Evolutionary conservation across 2,888 invertebrate genomes (phyloP).

Genomic region (Timema cristinae): DNA sequence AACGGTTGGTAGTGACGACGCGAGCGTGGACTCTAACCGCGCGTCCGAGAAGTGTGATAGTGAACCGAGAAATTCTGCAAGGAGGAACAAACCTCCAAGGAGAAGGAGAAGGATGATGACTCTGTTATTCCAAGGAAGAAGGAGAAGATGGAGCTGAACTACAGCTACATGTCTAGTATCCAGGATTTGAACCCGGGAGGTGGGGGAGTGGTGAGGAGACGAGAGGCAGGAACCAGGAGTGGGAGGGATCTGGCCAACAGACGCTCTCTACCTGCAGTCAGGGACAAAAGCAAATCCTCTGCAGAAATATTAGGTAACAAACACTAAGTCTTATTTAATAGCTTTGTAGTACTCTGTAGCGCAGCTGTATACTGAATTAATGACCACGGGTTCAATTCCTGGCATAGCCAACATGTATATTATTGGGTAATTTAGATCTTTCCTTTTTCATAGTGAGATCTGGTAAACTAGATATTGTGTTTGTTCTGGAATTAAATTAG

Average conservation of each 20-base stretch:
- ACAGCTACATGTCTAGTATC: constrained; percentile 36
- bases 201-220: constrained; percentile 24
- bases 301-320: constrained; percentile 44
- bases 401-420: no score
- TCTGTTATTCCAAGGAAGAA: constrained; percentile 50
- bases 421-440: no score
- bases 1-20: not conserved
- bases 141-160: constrained; percentile 51
- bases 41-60: constrained; percentile 22
- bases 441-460: no score
- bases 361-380: no score
- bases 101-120: constrained; percentile 46
- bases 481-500: no score
- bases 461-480: no score
- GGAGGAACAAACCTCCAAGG: constrained; percentile 31
- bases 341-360: no score
- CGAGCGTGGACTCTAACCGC: constrained; percentile 16
- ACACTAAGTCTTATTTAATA: no score
- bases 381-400: no score
- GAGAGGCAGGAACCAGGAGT: not conserved
- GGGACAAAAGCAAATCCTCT: constrained; percentile 47
- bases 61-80: constrained; percentile 33
- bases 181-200: constrained; percentile 2
- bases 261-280: constrained; percentile 39
- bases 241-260: constrained; percentile 26